Evolutionary conservation across 2,888 invertebrate species (phyloP), one percentile per base, ranked within the genome.

Genomic region (Luffia ferchaultella): DNA sequence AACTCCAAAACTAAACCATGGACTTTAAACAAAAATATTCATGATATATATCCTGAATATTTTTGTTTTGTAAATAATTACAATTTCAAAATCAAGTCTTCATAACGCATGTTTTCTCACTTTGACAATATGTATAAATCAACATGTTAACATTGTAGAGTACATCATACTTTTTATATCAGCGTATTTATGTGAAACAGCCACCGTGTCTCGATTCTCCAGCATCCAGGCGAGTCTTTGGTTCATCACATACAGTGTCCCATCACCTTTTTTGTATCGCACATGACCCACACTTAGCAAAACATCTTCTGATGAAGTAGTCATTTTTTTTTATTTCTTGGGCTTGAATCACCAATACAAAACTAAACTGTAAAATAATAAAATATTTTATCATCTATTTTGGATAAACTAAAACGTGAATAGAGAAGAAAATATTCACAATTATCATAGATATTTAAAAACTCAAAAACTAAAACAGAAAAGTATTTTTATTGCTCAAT

Each of bases 221-320:
- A 95, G 87, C 93, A 97, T 97, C 96, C 97, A 98, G 41, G 96
- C 97, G 60, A 98, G 85, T 61, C 98, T 87, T 76, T 96, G 93
- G 62, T 95, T 95, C 97, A 98, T 97, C 57, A 98, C 89, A 73
- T 97, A 96, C 52, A 98, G 83, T 0, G 93, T 93, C 12, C 98
- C 98, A 82, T 98, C 97, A 50, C 95, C 95, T 79, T 98, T 98
- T 77, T 98, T 98, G 71, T 92, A 96, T 55, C 95, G 90, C 54
- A 98, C 98, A 77, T 95, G 90, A 57, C 92, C 90, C 61, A 97
- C 92, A 85, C 97, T 95, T 59, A 97, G 86, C 60, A 98, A 85
- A 51, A 98, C 97, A 80, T 98, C 97, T 84, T 98, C 98, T 52
- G 95, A 95, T 56, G 93, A 93, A 50, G 94, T 93, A 59, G 93